These are phyloP conservation scores for Hydractinia echinata DNA, from an alignment of 30 jellyfish, hydroid and myxozoan genomes.

Conservation along the genomic window DNA sequence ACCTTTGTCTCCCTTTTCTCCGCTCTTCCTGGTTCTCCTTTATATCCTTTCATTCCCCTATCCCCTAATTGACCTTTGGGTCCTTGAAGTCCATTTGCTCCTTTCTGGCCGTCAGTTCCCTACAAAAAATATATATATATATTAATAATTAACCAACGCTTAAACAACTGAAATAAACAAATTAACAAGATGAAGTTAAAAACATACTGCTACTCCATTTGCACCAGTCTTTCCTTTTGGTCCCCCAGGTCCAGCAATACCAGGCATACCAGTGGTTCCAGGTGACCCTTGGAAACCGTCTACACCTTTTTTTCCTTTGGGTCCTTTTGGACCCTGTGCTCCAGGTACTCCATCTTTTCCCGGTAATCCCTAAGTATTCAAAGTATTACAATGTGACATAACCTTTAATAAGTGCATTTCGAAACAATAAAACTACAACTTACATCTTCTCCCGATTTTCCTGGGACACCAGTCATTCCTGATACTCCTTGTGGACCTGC, in stretches of 20 bases:
- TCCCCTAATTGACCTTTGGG: slow-evolving; percentile 33
- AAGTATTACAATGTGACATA: background rate
- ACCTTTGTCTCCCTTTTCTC: slow-evolving; percentile 79
- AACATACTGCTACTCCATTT: slow-evolving; percentile 42
- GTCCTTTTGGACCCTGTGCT: slow-evolving; percentile 29
- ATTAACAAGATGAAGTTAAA: background rate
- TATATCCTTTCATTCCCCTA: slow-evolving; percentile 30
- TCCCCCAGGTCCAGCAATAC: slow-evolving; percentile 48
- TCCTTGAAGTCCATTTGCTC: slow-evolving; percentile 43
- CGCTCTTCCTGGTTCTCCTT: slow-evolving; percentile 49
- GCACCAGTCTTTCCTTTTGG: slow-evolving; percentile 45
- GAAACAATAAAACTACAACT: slow-evolving; percentile 20
- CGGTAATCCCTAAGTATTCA: slow-evolving; percentile 43
- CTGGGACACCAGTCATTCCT: slow-evolving; percentile 43
- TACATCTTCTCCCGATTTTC: slow-evolving; percentile 78
- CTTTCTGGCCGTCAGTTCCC: slow-evolving; percentile 42
- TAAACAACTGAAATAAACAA: no score
- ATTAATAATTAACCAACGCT: no score
- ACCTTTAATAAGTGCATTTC: background rate
- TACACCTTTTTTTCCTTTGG: slow-evolving; percentile 34
- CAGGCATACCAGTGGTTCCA: slow-evolving; percentile 46
- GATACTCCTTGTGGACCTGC: slow-evolving; percentile 71
- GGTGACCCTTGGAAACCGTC: slow-evolving; percentile 41
- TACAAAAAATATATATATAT: background rate
- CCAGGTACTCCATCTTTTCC: slow-evolving; percentile 56